phyloP scores from a whole-genome alignment of 2,888 invertebrate genomes.

The Apodemia duryi region DNA sequence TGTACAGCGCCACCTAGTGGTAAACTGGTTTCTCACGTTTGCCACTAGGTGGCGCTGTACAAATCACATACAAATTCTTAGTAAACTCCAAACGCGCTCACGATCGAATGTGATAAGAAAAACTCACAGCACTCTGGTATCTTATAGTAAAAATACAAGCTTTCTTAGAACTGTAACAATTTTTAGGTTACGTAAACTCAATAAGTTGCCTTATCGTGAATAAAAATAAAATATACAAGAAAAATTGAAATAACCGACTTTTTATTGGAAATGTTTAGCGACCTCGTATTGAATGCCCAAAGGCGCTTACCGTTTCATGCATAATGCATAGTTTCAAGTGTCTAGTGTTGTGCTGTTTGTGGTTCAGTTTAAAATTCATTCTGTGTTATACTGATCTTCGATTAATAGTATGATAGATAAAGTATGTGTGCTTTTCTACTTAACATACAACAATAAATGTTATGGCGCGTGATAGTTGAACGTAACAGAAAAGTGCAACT shows the following conservation, averaged over 20 bases:
- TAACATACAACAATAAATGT: no score
- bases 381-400: not conserved
- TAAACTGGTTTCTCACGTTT: no score
- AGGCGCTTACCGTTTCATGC: constrained; percentile 25
- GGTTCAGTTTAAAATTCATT: constrained; percentile 27
- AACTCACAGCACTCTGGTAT: no score
- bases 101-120: no score
- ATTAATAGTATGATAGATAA: not conserved
- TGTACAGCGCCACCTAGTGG: no score
- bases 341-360: constrained; percentile 26
- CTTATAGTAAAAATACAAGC: no score
- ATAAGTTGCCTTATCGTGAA: not conserved
- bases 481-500: no score
- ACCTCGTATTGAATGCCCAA: constrained; percentile 23
- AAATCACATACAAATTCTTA: no score
- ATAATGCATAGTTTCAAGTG: constrained; percentile 29
- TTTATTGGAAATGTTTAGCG: constrained; percentile 22
- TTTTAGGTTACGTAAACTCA: not conserved
- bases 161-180: not conserved
- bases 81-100: no score
- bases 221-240: constrained; percentile 8
- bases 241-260: constrained; percentile 14
- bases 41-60: no score
- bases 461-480: no score
- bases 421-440: not conserved